A percentile compares a stretch with the other conserved stretches of the same genome.
Conservation (phyloP, 2,113 vertebrate genomes). For the Haliaeetus leucogaster region DNA sequence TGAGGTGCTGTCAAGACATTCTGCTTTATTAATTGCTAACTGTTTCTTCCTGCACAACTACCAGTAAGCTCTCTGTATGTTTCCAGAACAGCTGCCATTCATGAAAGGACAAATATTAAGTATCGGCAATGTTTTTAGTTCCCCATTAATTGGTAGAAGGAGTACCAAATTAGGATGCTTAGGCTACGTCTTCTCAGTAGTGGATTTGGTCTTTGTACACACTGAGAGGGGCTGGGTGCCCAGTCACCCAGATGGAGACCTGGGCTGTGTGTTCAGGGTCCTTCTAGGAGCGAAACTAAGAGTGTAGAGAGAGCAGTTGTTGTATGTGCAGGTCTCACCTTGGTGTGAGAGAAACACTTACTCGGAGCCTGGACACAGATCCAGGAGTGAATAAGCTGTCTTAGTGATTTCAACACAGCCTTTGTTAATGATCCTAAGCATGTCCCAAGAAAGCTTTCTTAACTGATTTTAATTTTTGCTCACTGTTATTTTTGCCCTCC, state of each 20-base stretch:
- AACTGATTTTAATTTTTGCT: not conserved
- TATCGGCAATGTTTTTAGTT: accelerated
- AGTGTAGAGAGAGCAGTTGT: not conserved
- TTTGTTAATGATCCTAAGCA: not conserved
- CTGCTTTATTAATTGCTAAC: not conserved
- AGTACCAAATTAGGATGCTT: not conserved
- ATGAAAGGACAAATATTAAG: not conserved
- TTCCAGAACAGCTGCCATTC: not conserved
- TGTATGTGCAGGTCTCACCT: not conserved
- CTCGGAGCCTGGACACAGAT: not conserved
- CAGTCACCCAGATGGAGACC: not conserved
- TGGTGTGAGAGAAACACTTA: too few relatives aligned
- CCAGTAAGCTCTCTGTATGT: not conserved
- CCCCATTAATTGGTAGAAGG: not conserved
- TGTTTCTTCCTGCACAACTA: not conserved
- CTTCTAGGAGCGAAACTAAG: not conserved
- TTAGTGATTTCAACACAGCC: not conserved
- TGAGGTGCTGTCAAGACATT: not conserved
- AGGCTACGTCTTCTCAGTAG: accelerated
- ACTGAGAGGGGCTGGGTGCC: not conserved
- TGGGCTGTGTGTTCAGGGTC: not conserved
- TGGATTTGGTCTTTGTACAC: not conserved
- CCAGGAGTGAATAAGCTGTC: not conserved
- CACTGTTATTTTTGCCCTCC: not conserved
- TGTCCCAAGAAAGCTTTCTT: not conserved